phyloP scores from a whole-genome alignment of 2,888 invertebrate species.

The Eurois occulta region DNA sequence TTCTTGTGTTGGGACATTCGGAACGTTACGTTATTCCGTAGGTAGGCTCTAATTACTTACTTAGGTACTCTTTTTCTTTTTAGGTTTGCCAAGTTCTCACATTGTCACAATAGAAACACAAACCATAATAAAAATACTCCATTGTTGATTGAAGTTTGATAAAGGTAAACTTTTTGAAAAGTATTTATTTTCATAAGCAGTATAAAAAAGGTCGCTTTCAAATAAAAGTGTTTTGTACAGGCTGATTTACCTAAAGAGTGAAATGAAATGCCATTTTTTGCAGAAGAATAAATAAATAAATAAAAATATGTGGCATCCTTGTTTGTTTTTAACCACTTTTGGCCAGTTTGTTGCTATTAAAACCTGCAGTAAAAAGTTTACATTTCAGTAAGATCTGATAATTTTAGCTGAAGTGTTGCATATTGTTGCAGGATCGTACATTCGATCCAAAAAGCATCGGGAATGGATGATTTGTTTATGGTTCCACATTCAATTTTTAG shows the following conservation, averaged over 20 bases:
- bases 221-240: background rate
- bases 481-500: too few relatives aligned
- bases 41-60: background rate
- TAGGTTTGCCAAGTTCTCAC: conserved; percentile 7
- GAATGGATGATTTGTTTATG: too few relatives aligned
- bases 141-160: background rate
- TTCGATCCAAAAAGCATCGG: too few relatives aligned
- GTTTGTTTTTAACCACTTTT: background rate
- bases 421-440: background rate
- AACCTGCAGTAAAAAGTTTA: background rate
- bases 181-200: background rate
- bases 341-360: conserved; percentile 4
- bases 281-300: background rate
- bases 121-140: background rate
- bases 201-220: conserved; percentile 10
- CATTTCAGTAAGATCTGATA: background rate
- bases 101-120: conserved; percentile 6
- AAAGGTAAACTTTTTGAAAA: background rate
- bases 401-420: background rate
- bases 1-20: background rate
- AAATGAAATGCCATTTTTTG: background rate
- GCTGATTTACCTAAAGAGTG: background rate
- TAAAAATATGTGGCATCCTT: background rate
- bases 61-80: background rate
- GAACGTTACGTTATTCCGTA: too few relatives aligned